phyloP scores from a whole-genome alignment of 2,888 invertebrate genomes.

The Gymnocheta viridis region DNA sequence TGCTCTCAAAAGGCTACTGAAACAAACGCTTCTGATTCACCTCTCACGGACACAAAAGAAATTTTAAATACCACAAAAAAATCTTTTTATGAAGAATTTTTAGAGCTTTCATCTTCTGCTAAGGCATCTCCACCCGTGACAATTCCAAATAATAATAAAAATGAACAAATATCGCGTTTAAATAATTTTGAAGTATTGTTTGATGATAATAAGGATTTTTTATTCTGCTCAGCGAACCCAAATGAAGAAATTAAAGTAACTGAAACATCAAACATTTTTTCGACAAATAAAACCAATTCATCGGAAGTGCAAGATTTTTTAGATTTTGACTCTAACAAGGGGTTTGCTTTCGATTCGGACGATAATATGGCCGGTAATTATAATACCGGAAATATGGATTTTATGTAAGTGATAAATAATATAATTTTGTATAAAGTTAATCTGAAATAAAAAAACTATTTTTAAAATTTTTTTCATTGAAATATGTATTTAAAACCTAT shows the following conservation, averaged over 20 bases:
- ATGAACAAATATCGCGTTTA: no score
- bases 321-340: slow-evolving; percentile 36
- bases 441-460: background rate
- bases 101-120: slow-evolving; percentile 5
- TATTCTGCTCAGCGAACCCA: background rate
- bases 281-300: background rate
- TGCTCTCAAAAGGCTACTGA: slow-evolving; percentile 11
- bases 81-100: slow-evolving; percentile 40
- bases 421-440: background rate
- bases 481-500: background rate
- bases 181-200: slow-evolving; percentile 31
- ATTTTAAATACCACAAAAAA: slow-evolving; percentile 22
- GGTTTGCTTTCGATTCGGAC: slow-evolving; percentile 51
- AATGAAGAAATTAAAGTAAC: background rate
- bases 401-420: slow-evolving; percentile 46
- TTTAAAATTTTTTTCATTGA: background rate
- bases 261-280: background rate
- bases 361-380: slow-evolving; percentile 25
- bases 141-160: background rate
- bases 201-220: slow-evolving; percentile 1
- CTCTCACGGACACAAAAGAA: background rate
- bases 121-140: background rate
- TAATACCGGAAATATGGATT: slow-evolving; percentile 30
- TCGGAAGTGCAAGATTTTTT: slow-evolving; percentile 30
- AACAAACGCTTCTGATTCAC: background rate